phyloP scores from a whole-genome alignment of 2,797 vertebrate genomes.

The Gadopsis marmoratus region DNA sequence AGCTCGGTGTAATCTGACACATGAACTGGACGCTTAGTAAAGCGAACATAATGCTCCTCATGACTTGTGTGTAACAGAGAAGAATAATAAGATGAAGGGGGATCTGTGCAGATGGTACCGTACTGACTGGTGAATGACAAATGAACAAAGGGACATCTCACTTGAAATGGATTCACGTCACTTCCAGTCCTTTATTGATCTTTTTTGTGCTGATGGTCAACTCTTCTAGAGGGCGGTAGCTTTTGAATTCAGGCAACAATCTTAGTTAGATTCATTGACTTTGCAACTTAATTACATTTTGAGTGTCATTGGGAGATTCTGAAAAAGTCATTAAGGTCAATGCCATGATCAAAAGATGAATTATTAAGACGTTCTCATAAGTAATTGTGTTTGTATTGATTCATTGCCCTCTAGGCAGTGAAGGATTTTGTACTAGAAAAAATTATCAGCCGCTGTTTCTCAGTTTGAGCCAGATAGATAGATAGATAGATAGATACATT shows the following conservation, averaged over 20 bases:
- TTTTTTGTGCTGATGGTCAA: neutral
- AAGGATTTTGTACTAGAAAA: neutral
- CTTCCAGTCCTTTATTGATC: neutral
- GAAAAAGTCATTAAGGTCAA: neutral
- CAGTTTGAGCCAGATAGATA: no score
- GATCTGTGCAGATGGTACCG: slow-evolving; percentile 9
- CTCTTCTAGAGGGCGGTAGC: neutral
- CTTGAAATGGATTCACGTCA: neutral
- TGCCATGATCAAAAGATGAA: slow-evolving; percentile 4
- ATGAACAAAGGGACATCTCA: neutral
- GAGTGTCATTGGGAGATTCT: neutral
- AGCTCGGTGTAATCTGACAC: slow-evolving; percentile 35
- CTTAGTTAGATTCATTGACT: neutral
- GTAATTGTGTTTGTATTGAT: slow-evolving; percentile 12
- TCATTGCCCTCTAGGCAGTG: neutral
- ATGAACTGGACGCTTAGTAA: slow-evolving; percentile 14
- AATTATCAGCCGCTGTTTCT: slow-evolving; percentile 7
- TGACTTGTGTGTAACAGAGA: neutral
- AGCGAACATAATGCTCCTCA: slow-evolving; percentile 4
- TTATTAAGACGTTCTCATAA: slow-evolving; percentile 8
- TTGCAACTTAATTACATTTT: neutral
- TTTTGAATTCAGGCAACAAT: neutral
- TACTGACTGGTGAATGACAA: neutral
- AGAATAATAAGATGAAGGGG: neutral
- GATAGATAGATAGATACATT: no score